A percentile compares a stretch with the other conserved stretches of the same genome.
Conservation (phyloP, 2,113 vertebrate genomes). For the Neoarius graeffei region DNA sequence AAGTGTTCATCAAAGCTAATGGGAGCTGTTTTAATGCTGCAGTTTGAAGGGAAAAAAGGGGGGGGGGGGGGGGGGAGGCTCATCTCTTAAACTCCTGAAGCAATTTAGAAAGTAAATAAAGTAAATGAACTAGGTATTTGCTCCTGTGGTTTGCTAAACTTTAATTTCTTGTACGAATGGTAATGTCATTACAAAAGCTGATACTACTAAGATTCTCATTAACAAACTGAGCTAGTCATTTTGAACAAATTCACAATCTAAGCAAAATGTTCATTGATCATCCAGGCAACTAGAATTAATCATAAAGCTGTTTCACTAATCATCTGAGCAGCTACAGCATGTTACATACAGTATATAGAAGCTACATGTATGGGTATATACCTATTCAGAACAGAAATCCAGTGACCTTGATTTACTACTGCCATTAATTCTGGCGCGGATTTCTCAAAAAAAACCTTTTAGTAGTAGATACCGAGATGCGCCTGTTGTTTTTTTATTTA, state of each 20-base stretch:
- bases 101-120: slow-evolving; percentile 39
- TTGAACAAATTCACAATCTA: neutral
- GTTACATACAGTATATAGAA: neutral
- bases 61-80: neutral
- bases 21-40: slow-evolving; percentile 20
- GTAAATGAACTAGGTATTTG: slow-evolving; percentile 12
- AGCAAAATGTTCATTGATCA: neutral
- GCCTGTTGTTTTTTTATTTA: too few relatives aligned
- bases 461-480: too few relatives aligned
- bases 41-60: slow-evolving; percentile 13
- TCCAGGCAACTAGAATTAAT: neutral
- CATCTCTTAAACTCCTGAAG: slow-evolving; percentile 6
- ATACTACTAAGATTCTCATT: neutral
- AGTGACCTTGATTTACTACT: too few relatives aligned
- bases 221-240: neutral
- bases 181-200: neutral
- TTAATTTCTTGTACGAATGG: neutral
- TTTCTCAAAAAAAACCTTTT: too few relatives aligned
- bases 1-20: slow-evolving; percentile 46
- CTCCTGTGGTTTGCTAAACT: neutral
- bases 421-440: neutral
- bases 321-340: neutral
- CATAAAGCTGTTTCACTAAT: neutral
- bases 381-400: too few relatives aligned
- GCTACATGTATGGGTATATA: neutral